These are phyloP conservation scores for Chloroceryle inda DNA, from an alignment of 2,797 vertebrate genomes.

Conservation along the genomic window DNA sequence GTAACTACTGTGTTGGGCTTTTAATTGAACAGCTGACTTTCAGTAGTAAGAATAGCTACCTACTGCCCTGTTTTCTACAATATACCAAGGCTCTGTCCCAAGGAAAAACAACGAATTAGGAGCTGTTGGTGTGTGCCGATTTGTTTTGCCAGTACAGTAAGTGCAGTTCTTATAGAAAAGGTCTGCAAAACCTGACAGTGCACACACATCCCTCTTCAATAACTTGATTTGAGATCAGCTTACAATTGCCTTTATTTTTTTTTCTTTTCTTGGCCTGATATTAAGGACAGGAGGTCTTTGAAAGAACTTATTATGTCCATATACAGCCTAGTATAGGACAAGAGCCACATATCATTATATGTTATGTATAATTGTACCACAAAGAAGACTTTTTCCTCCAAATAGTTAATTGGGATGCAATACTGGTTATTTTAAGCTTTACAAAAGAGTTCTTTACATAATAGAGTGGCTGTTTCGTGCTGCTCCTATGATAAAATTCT, in stretches of 20 bases:
- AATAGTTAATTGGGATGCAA: constrained; percentile 82
- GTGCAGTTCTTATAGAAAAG: background rate
- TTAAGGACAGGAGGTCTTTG: background rate
- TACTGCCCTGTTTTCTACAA: background rate
- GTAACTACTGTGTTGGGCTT: background rate
- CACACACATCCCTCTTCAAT: background rate
- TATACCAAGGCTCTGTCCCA: background rate
- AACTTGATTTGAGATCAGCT: background rate
- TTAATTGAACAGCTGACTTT: constrained; percentile 53
- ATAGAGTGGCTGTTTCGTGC: constrained; percentile 81
- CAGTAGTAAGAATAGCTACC: background rate
- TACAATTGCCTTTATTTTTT: background rate
- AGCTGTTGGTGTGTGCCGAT: background rate
- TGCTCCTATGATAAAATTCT: constrained; percentile 88
- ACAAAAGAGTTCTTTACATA: constrained; percentile 82
- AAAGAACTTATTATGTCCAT: constrained; percentile 12
- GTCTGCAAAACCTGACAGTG: background rate
- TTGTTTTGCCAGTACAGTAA: background rate
- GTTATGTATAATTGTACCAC: constrained; percentile 14
- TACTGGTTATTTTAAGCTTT: constrained; percentile 82
- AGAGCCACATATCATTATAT: background rate
- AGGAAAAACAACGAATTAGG: constrained; percentile 5
- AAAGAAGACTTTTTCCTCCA: constrained; percentile 54
- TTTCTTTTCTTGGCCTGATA: background rate
- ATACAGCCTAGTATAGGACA: constrained; percentile 10